Base-by-base conservation (phyloP, 2,888 invertebrate species). In the Hypomecis punctinalis region DNA sequence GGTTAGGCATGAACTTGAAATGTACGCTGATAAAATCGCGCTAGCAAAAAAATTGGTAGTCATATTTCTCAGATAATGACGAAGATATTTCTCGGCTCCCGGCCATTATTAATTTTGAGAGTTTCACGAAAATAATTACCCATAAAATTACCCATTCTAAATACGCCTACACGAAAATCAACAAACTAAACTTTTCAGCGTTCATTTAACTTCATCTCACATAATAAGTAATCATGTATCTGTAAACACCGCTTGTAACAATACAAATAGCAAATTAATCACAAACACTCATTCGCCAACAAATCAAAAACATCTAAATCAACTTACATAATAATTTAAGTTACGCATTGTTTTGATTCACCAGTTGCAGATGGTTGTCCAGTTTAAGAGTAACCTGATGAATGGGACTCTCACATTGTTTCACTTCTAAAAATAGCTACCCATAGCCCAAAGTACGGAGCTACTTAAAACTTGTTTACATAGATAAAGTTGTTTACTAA, bases 381-480 rank as follows among this genome's bases (percentile, higher is more conserved):
- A 70, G 78, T 72, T 60, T 74, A 77, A 80, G 76, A 74, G 83
- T 73, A 78, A 85, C 85, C 87, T 84, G 82, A 82, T 83, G 85
- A 91, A 89, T 91, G 90, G 75, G 74, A 68, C 75, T 64, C 62
- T 68, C 75, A 73, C 66, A 67, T 72, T 70, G 61, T 67, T 70
- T 73, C 67, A 67, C 76, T 72, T 76, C 85, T 90, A 89, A 90
- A 87, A 89, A 90, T 89, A 88, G 65, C 79, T 72, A 70, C 63
- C 70, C 60, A 70, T 84, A 82, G 86, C 87, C 81, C 86, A 89
- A 77, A 88, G 86, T 86, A 87, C 85, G 84, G 84, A 83, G 83
- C 90, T 86, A 89, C 86, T 86, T 82, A 86, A 85, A 88, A 85
- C 76, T 85, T 88, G 86, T 88, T 89, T 86, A 87, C 81, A 80